Conservation (phyloP, 1,140 invertebrate species). For the Brachionus rubens region DNA sequence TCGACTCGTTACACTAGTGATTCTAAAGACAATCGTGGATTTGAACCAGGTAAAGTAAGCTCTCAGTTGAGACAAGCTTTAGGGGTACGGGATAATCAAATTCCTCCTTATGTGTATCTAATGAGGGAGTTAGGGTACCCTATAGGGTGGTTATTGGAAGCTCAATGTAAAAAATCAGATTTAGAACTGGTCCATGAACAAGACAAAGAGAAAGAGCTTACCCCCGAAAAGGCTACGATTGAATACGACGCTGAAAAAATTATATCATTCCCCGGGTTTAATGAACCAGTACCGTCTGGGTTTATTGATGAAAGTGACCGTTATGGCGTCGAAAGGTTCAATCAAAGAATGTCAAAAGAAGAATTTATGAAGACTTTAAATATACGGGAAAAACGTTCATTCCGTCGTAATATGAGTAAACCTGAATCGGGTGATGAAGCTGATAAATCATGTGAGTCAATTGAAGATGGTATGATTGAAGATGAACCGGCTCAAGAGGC, state of each 20-base stretch:
- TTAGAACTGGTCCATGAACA: neutral
- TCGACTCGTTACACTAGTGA: slow-evolving; percentile 21
- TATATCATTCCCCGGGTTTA: slow-evolving; percentile 82
- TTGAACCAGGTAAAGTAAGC: slow-evolving; percentile 51
- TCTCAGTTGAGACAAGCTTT: slow-evolving; percentile 70
- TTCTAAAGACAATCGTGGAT: slow-evolving; percentile 7
- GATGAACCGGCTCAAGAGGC: neutral
- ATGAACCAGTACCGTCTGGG: slow-evolving; percentile 62
- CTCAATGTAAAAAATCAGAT: slow-evolving; percentile 67
- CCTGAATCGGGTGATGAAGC: neutral
- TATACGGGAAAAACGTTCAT: neutral
- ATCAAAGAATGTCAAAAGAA: neutral
- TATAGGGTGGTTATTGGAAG: slow-evolving; percentile 81
- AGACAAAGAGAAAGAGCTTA: neutral
- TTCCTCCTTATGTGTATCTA: slow-evolving; percentile 76
- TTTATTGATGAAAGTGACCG: slow-evolving; percentile 31
- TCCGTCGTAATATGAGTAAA: neutral
- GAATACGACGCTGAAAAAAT: slow-evolving; percentile 76
- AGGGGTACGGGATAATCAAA: slow-evolving; percentile 68
- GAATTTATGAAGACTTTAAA: slow-evolving; percentile 16
- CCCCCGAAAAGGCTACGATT: neutral
- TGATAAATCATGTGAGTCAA: neutral
- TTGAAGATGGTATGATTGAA: neutral
- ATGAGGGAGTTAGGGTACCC: slow-evolving; percentile 84
- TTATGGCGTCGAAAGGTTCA: neutral